A percentile compares a stretch with the other conserved stretches of the same genome.
These are phyloP conservation scores for Agraylea sexmaculata DNA, from an alignment of 1,140 invertebrate species.

Conservation along the genomic window DNA sequence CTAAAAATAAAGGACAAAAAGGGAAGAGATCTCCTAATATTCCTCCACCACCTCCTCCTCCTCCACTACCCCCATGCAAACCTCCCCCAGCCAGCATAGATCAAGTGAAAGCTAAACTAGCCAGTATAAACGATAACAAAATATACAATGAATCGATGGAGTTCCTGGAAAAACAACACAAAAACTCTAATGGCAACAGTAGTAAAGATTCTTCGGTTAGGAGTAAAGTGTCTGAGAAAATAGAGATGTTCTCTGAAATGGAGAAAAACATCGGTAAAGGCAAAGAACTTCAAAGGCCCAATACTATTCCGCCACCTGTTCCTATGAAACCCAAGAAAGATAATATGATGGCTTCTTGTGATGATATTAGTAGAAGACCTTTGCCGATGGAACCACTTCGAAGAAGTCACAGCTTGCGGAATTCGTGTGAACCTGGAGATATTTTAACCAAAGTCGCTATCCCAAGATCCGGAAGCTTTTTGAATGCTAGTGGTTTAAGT, in stretches of 20 bases:
- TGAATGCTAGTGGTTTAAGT: constrained; percentile 60
- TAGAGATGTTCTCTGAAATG: constrained; percentile 40
- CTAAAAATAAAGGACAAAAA: constrained; percentile 18
- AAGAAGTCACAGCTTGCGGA: constrained; percentile 36
- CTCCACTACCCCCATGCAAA: constrained; percentile 30
- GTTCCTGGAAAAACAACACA: constrained; percentile 18
- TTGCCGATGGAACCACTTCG: constrained; percentile 30
- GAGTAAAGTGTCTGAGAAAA: constrained; percentile 40
- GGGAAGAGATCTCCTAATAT: constrained; percentile 28
- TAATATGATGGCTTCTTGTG: constrained; percentile 5
- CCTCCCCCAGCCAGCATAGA: constrained; percentile 37
- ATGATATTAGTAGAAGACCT: constrained; percentile 4
- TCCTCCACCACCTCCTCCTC: constrained; percentile 25
- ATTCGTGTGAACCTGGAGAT: constrained; percentile 49
- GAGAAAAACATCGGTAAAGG: too few species aligned
- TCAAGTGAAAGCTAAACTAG: constrained; percentile 42
- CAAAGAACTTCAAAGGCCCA: constrained; percentile 38
- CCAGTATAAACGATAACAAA: constrained; percentile 33
- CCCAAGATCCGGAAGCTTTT: constrained; percentile 68
- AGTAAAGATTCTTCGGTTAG: constrained; percentile 35
- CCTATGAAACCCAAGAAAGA: constrained; percentile 30
- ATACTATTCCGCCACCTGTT: constrained; percentile 34
- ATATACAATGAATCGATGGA: constrained; percentile 27
- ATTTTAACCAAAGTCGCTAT: constrained; percentile 73
- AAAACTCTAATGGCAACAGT: constrained; percentile 23